Evolutionary conservation across 2,888 invertebrate genomes (phyloP), one percentile per base, ranked within the genome.

Genomic region (Gasteruption jaculator): DNA sequence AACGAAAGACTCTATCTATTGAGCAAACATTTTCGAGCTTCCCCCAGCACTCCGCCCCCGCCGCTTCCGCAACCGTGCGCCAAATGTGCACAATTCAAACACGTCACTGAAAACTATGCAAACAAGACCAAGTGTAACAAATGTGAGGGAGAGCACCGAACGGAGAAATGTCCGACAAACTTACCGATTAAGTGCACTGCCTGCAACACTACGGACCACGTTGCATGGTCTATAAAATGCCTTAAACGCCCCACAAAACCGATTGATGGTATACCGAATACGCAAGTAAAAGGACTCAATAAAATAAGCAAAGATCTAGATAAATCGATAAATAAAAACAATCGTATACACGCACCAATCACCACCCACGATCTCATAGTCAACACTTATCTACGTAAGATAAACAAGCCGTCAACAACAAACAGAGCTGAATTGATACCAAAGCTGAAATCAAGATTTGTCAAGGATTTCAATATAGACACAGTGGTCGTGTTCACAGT

Each of bases 341-440:
- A 37, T 26, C 26, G 27, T 2, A 27, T 27, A 5, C 18, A 27
- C 37, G 20, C 18, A 14, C 36, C 10, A 7, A 36, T 36, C 24
- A 36, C 36, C 12, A 14, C 25, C 4, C 27, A 37, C 12, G 27
- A 37, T 11, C 12, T 8, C 27, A 37, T 37, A 3, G 21, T 37
- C 16, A 37, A 37, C 27, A 37, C 27, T 3, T 37, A 37, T 15
- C 4, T 21, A n/a, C 19, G 37, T 10, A 37, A 37, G 20, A 37
- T 37, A 7, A 27, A 37, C 27, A 19, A 27, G 4, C 11, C 37
- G 19, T 10, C 37, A 14, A 25, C 16, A 4, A 3, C 11, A 7
- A 37, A 27, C 37, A 37, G 27, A 37, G 27, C 25, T 8, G 27
- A 37, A 16, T 15, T 37, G 10, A 27, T 37, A 8, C 37, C 27